Base-by-base conservation (phyloP, 2,113 vertebrate species). In the Acrocephalus arundinaceus region DNA sequence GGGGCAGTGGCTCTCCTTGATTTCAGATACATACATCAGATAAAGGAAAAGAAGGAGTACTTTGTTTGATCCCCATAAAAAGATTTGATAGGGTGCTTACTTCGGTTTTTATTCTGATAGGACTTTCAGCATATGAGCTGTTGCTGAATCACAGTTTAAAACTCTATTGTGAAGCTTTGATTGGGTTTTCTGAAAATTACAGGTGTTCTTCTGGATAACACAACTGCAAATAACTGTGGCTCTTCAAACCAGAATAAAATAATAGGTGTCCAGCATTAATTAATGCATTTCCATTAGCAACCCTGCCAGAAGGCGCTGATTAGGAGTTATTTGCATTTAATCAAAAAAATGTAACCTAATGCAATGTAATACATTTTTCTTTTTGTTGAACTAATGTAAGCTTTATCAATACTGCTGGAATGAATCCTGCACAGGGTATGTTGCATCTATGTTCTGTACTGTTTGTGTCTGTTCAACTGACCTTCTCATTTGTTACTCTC, bases 331-430 rank as follows among this genome's bases (percentile, higher is more conserved):
- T 91, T 97, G 55, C 46, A 90, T 96, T 97, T 96, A 90, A 95
- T 96, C 33, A 93, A 67, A 91, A 98, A 98, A 96, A 92, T 55
- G 77, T 85, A 92, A 87, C 83, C 30, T 80, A 94, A 81, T 93
- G 81, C 39, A 70, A 7, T 54, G 83, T 48, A 95, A n/a, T 94
- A 35, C 31, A 80, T 84, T 94, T 88, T 84, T 68, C 55, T 94
- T 94, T 89, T 94, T 94, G 28, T 93, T 92, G 92, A 94, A 95
- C 80, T 93, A 83, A 90, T 63, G 62, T 85, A 71, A 51, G 43
- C 59, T 46, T 74, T 88, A 84, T 89, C 94, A 95, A 55, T 63
- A 76, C 12, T 67, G n/a, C 93, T 93, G 25, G 78, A 79, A 27
- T 89, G 61, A 95, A 87, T 85, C 63, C 49, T 93, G 41, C 46